Percentiles rank a stretch among this genome's conserved stretches.
These are phyloP conservation scores for Grammomys dolichurus DNA, from an alignment of 2,113 vertebrate species.

Conservation along the genomic window DNA sequence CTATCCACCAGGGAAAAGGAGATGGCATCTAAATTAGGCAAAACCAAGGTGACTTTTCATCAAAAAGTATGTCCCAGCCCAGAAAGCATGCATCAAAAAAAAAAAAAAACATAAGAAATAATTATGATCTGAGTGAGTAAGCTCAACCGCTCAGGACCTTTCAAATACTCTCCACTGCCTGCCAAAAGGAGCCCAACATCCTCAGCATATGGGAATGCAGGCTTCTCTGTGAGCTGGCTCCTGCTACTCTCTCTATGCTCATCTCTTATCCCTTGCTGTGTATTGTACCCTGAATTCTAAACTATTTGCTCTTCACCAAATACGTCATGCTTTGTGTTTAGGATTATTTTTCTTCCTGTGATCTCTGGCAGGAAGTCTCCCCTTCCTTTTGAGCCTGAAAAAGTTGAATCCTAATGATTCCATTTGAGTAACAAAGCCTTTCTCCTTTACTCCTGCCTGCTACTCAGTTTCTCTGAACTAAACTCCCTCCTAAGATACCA, in stretches of 20 bases:
- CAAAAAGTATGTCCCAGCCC: neutral
- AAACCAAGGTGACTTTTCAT: slow-evolving; percentile 44
- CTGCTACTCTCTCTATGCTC: neutral
- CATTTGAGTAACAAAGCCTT: neutral
- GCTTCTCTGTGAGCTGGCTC: neutral
- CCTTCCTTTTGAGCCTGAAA: neutral
- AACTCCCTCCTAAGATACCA: neutral
- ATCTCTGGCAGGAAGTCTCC: neutral
- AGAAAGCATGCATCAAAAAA: neutral
- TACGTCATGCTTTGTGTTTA: neutral
- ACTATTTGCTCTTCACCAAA: neutral
- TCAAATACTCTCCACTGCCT: neutral
- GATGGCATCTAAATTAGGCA: slow-evolving; percentile 13
- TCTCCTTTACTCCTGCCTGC: neutral
- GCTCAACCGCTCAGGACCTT: neutral
- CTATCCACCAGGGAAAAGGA: neutral
- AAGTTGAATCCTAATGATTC: neutral
- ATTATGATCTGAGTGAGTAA: neutral
- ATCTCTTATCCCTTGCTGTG: neutral
- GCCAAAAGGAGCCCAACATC: neutral
- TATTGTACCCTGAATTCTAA: neutral
- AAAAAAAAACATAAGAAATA: neutral
- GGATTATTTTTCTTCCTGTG: neutral
- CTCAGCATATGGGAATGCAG: neutral
- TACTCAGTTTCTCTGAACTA: neutral